A percentile compares a stretch with the other conserved stretches of the same genome.
phyloP scores from a whole-genome alignment of 2,113 vertebrate species.

The Pteronura brasiliensis region DNA sequence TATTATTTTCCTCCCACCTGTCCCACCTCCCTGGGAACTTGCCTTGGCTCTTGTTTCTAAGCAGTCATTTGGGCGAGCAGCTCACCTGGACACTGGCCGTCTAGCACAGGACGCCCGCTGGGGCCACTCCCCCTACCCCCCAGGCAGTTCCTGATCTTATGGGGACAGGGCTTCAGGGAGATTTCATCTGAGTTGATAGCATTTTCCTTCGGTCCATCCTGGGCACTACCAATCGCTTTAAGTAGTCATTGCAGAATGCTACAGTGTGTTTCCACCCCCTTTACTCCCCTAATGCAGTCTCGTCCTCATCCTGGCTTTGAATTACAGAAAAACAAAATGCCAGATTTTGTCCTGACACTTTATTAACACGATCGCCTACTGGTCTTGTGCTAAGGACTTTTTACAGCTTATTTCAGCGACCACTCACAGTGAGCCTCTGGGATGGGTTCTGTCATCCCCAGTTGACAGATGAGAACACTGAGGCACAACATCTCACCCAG shows the following conservation, averaged over 20 bases:
- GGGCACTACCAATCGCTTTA: not conserved
- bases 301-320: not conserved
- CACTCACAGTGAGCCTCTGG: accelerated
- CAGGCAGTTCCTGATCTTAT: not conserved
- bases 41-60: not conserved
- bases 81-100: not conserved
- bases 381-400: not conserved
- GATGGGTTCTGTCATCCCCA: not conserved
- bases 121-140: accelerated
- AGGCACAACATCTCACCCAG: not conserved
- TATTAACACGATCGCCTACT: not conserved
- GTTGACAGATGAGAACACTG: not conserved
- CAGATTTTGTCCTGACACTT: not conserved
- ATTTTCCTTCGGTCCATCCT: not conserved
- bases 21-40: not conserved
- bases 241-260: not conserved
- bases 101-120: not conserved
- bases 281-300: not conserved
- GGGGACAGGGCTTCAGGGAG: not conserved
- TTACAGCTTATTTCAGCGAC: not conserved
- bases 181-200: not conserved
- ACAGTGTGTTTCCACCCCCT: not conserved
- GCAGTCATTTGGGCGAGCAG: not conserved
- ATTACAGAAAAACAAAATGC: not conserved
- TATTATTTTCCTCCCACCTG: not conserved